Base-by-base conservation (phyloP, 2,888 invertebrate genomes). In the Drosophila nr. perissopoda region DNA sequence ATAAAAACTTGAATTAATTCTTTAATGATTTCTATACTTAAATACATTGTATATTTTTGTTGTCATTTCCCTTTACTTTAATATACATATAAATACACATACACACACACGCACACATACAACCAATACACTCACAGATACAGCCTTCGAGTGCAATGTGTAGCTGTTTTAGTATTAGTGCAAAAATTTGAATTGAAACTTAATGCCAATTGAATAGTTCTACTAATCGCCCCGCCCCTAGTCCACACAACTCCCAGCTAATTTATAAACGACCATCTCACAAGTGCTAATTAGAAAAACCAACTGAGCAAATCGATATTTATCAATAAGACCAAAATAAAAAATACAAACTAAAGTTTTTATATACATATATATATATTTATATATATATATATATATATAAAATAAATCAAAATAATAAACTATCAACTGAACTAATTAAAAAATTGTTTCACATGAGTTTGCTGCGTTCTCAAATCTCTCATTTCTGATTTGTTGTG, bases 251-350 rank as follows among this genome's bases (percentile, higher is more conserved):
- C 70, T 71, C 62, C 70, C 61, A 82, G 73, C 79, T 75, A 82
- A 73, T 70, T 78, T 70, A 80, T 81, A 87, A 91, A 92, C 89
- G 93, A 92, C 93, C 93, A 93, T 93, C 93, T 93, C 93, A 93
- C 92, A 93, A 93, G 93, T 93, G 93, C 93, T 93, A 92, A 91
- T 92, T 92, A 74, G 64, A 73, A 67, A 29, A 68, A 61, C 73
- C 66, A 82, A 78, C 69, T 69, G 42, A 78, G 56, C 60, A 66
- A 70, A 78, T 61, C 65, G 67, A 76, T 76, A 70, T 74, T 67
- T 61, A 69, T 54, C 65, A 59, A 74, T 48, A 67, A 58, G 38
- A 71, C 52, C 57, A 38, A 57, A 57, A 54, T 64, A 61, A 56
- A 29, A 57, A 73, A 70, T 52, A 58, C 21, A 25, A 16, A 46